Base-by-base conservation (phyloP, 2,113 vertebrate species). In the Falcunculus frontatus region DNA sequence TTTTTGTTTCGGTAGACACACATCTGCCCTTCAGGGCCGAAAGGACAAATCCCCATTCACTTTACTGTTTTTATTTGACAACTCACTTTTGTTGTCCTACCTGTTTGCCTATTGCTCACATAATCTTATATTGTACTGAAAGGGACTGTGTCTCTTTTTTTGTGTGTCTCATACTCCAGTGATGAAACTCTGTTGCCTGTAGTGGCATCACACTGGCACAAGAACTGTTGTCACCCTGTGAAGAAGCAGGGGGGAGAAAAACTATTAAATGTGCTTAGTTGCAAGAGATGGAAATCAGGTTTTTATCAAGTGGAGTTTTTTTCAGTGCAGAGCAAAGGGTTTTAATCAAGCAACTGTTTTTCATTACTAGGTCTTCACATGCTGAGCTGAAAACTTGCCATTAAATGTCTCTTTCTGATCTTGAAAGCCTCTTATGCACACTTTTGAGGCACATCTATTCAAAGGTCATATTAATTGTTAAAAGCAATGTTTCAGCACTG, bases 341-440 rank as follows among this genome's bases (percentile, higher is more conserved):
- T 92, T 93, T 93, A 90, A 95, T 93, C 90, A 96, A 92, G 72
- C 59, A 53, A 62, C 55, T 77, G 67, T 26, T 94, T 92, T 92
- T 92, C 49, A 53, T 77, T 46, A 50, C 46, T 50, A 74, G 77
- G 30, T 81, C 89, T 87, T 89, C 77, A 35, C 95, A 91, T 74
- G 93, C 91, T 92, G 88, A 84, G 94, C 80, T 94, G 89, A 84
- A 82, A 89, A 87, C 27, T 92, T 94, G 62, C 73, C 44, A 53
- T 91, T 91, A 89, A 92, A 68, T 79, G 81, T 84, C 73, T 95
- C 55, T 60, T 73, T 90, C 84, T 95, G 93, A 59, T 94, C 89
- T 95, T 93, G 64, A 95, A 94, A 95, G 56, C 78, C 74, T 95
- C 87, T 92, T 91, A 39, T 5, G 53, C 18, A 15, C 21, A 41